These are phyloP conservation scores for Lonchura striata DNA, from an alignment of 2,113 vertebrate genomes.

Conservation along the genomic window DNA sequence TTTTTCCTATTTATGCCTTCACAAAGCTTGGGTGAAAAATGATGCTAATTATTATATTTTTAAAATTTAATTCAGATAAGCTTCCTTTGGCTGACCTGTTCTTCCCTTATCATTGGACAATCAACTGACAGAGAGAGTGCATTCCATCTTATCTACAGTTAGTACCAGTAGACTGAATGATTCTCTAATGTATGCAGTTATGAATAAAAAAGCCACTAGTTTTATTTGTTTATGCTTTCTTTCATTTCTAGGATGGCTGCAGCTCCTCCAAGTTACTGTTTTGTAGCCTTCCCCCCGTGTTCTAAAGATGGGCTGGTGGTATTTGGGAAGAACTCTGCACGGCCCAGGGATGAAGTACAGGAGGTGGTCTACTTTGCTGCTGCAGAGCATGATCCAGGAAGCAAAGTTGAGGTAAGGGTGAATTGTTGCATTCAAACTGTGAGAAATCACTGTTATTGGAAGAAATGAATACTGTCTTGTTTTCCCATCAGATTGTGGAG, in stretches of 20 bases:
- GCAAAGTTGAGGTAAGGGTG: conserved; percentile 79
- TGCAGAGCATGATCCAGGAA: conserved; percentile 66
- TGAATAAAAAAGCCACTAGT: neutral
- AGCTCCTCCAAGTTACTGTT: conserved; percentile 79
- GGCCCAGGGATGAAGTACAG: conserved; percentile 81
- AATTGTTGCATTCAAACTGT: neutral
- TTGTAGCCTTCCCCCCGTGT: conserved; percentile 78
- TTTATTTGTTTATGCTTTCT: neutral
- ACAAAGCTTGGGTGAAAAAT: neutral
- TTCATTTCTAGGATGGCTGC: conserved; percentile 74
- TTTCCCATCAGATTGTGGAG: neutral
- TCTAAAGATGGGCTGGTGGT: conserved; percentile 76
- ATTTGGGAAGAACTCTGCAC: conserved; percentile 82
- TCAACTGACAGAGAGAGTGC: neutral
- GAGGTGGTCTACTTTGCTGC: conserved; percentile 79
- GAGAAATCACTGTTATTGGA: neutral
- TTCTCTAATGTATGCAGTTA: neutral
- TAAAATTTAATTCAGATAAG: neutral
- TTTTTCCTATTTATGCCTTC: neutral
- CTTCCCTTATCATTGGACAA: neutral
- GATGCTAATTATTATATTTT: neutral
- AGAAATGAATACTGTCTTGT: neutral
- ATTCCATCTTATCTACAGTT: neutral
- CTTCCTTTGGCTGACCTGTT: neutral
- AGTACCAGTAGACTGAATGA: neutral